Conservation (phyloP, 2,113 vertebrate species). For the Gallinago media region DNA sequence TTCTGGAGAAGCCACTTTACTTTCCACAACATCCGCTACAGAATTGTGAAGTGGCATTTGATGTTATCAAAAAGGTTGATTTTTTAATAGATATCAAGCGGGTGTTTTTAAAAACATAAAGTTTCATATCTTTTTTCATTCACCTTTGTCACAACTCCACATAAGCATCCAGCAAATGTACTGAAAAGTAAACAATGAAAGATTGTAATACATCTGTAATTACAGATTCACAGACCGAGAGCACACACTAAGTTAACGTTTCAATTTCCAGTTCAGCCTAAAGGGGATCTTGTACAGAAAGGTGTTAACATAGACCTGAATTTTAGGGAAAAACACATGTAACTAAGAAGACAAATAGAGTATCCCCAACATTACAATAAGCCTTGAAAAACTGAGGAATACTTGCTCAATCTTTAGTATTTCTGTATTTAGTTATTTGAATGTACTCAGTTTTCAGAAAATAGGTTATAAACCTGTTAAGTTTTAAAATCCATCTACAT, state of each 20-base stretch:
- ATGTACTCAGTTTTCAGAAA: not conserved
- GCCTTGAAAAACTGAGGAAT: not conserved
- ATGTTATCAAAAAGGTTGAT: not conserved
- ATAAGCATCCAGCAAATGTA: not conserved
- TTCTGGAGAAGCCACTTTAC: conserved; percentile 11
- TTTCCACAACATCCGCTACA: conserved; percentile 64
- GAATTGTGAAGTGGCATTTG: conserved; percentile 39
- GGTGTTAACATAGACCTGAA: not conserved
- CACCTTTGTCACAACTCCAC: not conserved
- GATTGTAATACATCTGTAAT: not conserved
- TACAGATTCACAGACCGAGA: not conserved
- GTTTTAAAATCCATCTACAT: not conserved
- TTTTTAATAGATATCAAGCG: conserved; percentile 57
- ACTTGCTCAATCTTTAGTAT: not conserved
- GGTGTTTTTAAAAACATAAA: not conserved
- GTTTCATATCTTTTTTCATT: not conserved
- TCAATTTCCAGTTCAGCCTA: not conserved
- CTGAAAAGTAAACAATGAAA: not conserved
- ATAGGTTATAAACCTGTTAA: not conserved
- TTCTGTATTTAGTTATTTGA: not conserved
- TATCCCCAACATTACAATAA: not conserved
- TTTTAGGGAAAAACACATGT: not conserved
- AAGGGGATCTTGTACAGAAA: not conserved
- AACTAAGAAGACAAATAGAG: not conserved
- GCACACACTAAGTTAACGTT: not conserved